Conservation (phyloP, 2,888 invertebrate species). For the Oasisia sp. region DNA sequence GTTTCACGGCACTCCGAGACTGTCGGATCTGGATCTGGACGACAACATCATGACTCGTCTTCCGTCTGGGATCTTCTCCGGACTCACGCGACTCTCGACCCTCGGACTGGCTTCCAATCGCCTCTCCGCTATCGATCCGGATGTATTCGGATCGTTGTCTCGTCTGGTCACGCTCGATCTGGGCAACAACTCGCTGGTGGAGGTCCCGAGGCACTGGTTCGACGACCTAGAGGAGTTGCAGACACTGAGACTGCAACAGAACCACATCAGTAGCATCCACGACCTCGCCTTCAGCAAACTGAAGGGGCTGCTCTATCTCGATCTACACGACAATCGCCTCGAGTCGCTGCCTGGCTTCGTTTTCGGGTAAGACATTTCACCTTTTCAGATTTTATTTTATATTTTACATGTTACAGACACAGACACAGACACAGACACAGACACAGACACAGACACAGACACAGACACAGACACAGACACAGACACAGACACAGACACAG, state of each 20-base stretch:
- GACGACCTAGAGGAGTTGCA: background rate
- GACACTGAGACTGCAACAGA: slow-evolving; percentile 19
- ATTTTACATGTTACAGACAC: too few species aligned
- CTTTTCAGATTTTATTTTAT: background rate
- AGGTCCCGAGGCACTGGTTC: slow-evolving; percentile 17
- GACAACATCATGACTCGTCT: slow-evolving; percentile 8
- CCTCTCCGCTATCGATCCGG: background rate
- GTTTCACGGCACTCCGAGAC: background rate
- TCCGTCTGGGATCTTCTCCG: slow-evolving; percentile 14
- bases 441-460: too few species aligned
- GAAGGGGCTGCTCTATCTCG: slow-evolving; percentile 21
- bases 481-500: too few species aligned
- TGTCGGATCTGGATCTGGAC: slow-evolving; percentile 22
- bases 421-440: too few species aligned
- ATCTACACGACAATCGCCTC: slow-evolving; percentile 26
- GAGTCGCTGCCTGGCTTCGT: background rate
- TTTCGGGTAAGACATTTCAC: background rate
- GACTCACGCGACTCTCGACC: background rate
- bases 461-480: too few species aligned
- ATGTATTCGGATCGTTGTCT: slow-evolving; percentile 13
- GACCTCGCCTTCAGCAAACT: background rate
- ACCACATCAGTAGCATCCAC: slow-evolving; percentile 19
- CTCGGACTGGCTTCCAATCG: slow-evolving; percentile 18
- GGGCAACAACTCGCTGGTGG: slow-evolving; percentile 12
- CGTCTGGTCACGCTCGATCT: slow-evolving; percentile 7